Evolutionary conservation across 2,113 vertebrate species (phyloP), one percentile per base, ranked within the genome.

Genomic region (Laticauda colubrina): DNA sequence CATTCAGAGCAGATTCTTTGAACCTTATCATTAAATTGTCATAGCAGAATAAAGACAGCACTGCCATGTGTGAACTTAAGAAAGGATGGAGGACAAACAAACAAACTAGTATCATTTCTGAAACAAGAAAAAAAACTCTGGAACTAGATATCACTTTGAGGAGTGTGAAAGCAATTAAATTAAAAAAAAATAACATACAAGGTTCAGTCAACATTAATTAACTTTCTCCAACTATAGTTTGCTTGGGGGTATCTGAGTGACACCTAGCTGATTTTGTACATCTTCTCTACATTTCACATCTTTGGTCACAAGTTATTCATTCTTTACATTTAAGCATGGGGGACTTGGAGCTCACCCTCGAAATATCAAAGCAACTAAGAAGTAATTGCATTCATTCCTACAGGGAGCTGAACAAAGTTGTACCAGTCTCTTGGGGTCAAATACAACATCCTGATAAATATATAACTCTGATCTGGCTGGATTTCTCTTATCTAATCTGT

Each of bases 11-110:
- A 55, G 39, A 39, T 21, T 48, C 85, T 18, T 43, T 48, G 7
- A n/a, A 12, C 20, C 34, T 93, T 90, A 89, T 86, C 57, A 23
- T n/a, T 23, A 93, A 90, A 43, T 87, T 88, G 90, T 93, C 34
- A n/a, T n/a, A 53, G 64, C n/a, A 45, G 90, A 87, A 87, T 87
- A 48, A 75, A 87, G 57, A 91, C 61, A 69, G 51, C 20, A 91
- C 24, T 4, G 24, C 51, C 75, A 43, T 88, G 51, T 20, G 23
- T 29, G 51, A 69, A 55, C 51, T 29, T 15, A 54, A 48, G 24
- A 93, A 43, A 85, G 88, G 54, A 57, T 57, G 34, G 54, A n/a
- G 23, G 7, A 75, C 69, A 75, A 75, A 39, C n/a, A 18, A 2
- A 15, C 29, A 54, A 87, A 39, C 0, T 53, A 18, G 29, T 8